Conservation (phyloP, 2,888 invertebrate genomes). For the Trichogramma dendrolimi region DNA sequence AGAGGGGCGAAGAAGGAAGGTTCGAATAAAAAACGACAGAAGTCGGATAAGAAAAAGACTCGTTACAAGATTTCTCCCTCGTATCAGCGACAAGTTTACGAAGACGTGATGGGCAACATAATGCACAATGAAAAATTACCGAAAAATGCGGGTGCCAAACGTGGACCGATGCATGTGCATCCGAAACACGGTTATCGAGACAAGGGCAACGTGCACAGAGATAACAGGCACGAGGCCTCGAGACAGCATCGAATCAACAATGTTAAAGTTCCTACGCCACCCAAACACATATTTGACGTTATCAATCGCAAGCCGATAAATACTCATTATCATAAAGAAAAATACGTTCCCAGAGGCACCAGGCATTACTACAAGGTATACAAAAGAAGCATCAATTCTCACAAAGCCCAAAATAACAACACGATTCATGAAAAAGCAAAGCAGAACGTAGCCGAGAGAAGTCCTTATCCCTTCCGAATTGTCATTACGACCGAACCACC, state of each 20-base stretch:
- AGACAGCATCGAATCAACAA: no score
- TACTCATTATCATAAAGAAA: no score
- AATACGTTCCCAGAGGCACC: background rate
- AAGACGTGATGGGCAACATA: constrained; percentile 49
- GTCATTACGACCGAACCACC: constrained; percentile 20
- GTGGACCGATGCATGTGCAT: background rate
- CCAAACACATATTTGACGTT: no score
- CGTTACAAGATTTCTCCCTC: constrained; percentile 26
- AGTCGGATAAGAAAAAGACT: constrained; percentile 14
- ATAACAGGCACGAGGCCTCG: background rate
- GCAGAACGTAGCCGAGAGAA: background rate
- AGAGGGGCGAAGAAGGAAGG: background rate
- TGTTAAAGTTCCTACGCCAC: no score
- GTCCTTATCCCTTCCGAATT: constrained; percentile 17
- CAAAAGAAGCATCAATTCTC: constrained; percentile 12
- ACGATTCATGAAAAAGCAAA: background rate
- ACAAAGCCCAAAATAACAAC: background rate
- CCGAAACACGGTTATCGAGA: constrained; percentile 1
- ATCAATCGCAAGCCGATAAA: no score
- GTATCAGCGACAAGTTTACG: constrained; percentile 45
- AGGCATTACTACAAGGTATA: background rate
- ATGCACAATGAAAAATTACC: constrained; percentile 36
- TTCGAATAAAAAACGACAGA: constrained; percentile 11
- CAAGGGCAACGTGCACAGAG: constrained; percentile 1
- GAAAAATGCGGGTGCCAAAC: constrained; percentile 8